Percentiles rank a stretch among this genome's conserved stretches.
Conservation (phyloP, 2,888 invertebrate genomes). For the Siphlonurus alternatus region DNA sequence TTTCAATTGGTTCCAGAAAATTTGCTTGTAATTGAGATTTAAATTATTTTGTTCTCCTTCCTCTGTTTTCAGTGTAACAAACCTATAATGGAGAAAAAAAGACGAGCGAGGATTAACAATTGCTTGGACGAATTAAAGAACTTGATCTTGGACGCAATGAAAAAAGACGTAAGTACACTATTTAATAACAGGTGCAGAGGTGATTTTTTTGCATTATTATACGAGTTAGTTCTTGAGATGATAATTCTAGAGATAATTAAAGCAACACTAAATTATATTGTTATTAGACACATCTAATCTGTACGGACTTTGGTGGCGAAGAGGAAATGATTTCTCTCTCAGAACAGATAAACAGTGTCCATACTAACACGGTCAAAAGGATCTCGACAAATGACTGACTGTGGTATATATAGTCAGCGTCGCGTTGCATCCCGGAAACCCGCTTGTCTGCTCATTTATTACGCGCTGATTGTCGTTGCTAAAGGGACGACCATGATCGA, state of each 20-base stretch:
- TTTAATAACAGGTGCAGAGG: too few relatives aligned
- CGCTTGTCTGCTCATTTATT: neutral
- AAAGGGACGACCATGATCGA: neutral
- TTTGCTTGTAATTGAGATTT: neutral
- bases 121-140: neutral
- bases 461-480: neutral
- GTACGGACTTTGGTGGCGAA: too few relatives aligned
- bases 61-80: constrained; percentile 1
- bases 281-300: too few relatives aligned
- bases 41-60: neutral
- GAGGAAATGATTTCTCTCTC: too few relatives aligned
- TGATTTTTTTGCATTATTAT: too few relatives aligned
- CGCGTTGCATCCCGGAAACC: neutral
- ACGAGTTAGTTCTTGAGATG: too few relatives aligned
- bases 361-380: too few relatives aligned
- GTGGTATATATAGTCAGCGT: too few relatives aligned
- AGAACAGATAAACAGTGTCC: too few relatives aligned
- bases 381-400: too few relatives aligned
- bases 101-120: neutral
- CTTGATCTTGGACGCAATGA: neutral
- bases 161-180: neutral
- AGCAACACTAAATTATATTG: too few relatives aligned
- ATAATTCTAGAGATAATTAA: too few relatives aligned
- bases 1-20: neutral
- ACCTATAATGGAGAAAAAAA: constrained; percentile 2